These are phyloP conservation scores for Galleria mellonella DNA, from an alignment of 1,140 invertebrate species.

Conservation along the genomic window DNA sequence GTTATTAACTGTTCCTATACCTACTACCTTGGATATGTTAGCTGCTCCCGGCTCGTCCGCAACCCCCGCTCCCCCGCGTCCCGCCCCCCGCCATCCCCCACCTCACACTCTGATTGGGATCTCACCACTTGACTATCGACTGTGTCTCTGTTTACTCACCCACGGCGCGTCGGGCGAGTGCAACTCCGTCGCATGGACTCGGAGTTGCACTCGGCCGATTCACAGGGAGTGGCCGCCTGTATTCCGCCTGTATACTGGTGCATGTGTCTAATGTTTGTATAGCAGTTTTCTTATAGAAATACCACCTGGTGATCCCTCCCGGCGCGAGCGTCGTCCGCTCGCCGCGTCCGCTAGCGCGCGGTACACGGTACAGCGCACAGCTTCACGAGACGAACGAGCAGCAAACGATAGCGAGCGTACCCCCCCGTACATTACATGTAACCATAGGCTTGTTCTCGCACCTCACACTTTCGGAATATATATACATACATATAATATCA, in stretches of 20 bases:
- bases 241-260: slow-evolving; percentile 29
- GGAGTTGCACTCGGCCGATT: slow-evolving; percentile 24
- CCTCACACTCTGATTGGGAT: slow-evolving; percentile 29
- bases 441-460: slow-evolving; percentile 1
- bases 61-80: slow-evolving; percentile 1
- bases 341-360: background rate
- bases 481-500: too few species aligned
- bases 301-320: slow-evolving; percentile 45
- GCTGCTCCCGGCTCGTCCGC: slow-evolving; percentile 23
- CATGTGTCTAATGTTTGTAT: slow-evolving; percentile 59
- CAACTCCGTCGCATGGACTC: slow-evolving; percentile 12
- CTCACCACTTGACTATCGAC: slow-evolving; percentile 28
- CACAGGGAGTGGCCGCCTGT: background rate
- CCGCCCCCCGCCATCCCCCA: slow-evolving; percentile 9
- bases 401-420: background rate
- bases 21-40: slow-evolving; percentile 33
- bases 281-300: slow-evolving; percentile 44
- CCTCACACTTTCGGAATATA: slow-evolving; percentile 1
- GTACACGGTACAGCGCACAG: too few species aligned
- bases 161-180: slow-evolving; percentile 11
- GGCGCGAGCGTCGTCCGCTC: slow-evolving; percentile 2
- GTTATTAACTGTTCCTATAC: slow-evolving; percentile 57
- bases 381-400: background rate
- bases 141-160: slow-evolving; percentile 26
- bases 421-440: background rate